A percentile compares a stretch with the other conserved stretches of the same genome.
Evolutionary conservation across 2,113 vertebrate species (phyloP).

Genomic region (Pedetes capensis): DNA sequence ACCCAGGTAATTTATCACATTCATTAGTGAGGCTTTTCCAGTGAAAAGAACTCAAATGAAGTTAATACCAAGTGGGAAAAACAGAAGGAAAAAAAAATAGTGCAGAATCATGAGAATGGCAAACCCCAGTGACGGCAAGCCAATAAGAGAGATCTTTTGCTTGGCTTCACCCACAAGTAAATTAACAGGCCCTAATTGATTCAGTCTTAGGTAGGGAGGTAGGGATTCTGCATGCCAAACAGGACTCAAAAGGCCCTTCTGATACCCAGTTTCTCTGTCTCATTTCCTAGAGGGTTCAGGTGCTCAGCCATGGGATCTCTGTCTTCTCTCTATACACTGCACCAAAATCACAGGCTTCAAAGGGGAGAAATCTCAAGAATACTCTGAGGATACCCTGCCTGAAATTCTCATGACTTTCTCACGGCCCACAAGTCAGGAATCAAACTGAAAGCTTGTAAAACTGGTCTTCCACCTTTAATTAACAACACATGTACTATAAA

Average conservation of each 20-base stretch:
- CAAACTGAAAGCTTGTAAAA: background rate
- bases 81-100: background rate
- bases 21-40: background rate
- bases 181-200: background rate
- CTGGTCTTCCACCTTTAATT: background rate
- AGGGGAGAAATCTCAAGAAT: background rate
- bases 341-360: background rate
- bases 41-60: background rate
- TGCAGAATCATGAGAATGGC: background rate
- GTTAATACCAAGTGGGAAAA: background rate
- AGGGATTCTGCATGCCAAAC: background rate
- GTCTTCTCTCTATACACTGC: background rate
- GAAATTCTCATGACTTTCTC: background rate
- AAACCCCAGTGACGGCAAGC: background rate
- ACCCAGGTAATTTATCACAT: slow-evolving; percentile 1
- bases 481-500: background rate
- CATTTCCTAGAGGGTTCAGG: background rate
- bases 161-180: background rate
- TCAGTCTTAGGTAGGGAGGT: background rate
- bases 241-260: background rate
- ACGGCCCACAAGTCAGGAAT: background rate
- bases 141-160: background rate
- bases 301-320: background rate
- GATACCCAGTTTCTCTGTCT: background rate
- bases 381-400: background rate